phyloP scores from a whole-genome alignment of 2,113 vertebrate species.

The Pardalotus punctatus region DNA sequence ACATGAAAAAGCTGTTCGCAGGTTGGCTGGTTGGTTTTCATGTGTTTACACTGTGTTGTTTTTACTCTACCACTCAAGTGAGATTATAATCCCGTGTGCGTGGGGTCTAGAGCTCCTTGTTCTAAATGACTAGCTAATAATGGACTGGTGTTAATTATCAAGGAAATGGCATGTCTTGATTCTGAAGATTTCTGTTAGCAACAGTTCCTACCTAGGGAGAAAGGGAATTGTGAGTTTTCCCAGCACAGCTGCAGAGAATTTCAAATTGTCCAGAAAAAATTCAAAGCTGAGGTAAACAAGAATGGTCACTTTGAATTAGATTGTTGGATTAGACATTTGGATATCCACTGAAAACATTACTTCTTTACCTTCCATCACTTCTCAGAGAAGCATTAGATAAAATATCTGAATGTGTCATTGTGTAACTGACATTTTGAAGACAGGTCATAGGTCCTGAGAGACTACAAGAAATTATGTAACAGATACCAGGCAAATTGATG shows the following conservation, averaged over 20 bases:
- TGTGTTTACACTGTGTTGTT: neutral
- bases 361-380: neutral
- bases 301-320: neutral
- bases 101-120: neutral
- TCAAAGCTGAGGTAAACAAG: neutral
- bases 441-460: neutral
- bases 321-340: neutral
- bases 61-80: neutral
- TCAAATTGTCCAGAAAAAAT: neutral
- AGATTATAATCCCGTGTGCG: neutral
- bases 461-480: neutral
- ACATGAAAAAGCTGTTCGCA: neutral
- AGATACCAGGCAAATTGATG: neutral
- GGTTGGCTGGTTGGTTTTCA: neutral
- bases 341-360: neutral
- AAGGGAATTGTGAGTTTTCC: neutral
- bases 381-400: neutral
- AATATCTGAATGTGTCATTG: accelerated
- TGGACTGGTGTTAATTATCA: neutral
- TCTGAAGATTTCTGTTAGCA: neutral
- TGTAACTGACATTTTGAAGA: neutral
- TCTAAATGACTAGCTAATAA: neutral
- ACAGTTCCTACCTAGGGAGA: neutral
- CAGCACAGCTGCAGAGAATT: neutral
- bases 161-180: accelerated